Evolutionary conservation across 2,888 invertebrate species (phyloP), one percentile per base, ranked within the genome.

Genomic region (Leucozona laternaria): DNA sequence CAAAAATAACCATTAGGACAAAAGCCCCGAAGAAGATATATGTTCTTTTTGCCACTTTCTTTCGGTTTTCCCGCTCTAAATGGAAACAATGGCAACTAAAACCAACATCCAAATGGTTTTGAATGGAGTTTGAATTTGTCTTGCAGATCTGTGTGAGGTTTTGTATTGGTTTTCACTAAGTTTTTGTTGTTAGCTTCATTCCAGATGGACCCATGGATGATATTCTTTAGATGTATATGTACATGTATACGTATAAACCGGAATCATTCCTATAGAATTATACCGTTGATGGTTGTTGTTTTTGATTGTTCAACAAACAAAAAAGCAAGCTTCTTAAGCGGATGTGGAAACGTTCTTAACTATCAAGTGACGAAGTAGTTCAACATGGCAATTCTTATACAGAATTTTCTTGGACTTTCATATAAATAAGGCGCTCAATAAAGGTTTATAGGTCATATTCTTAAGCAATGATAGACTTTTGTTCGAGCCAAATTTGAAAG

Each of bases 1-100:
- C 82, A 77, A 66, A 70, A 73, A 60, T 58, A 62, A 53, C 77
- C 77, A 71, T 72, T 66, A 78, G 53, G 68, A 72, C 53, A 37
- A 48, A 43, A 66, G 34, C 31, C 31, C 31, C 22, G 25, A 58
- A 25, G 34, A 25, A 45, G 43, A 60, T 43, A 28, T 53, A 15
- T 79, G 22, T 58, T 28, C 28, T 11, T 43, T n/a, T 50, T 15
- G 45, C 48, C 22, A 60, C 53, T 66, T 71, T 70, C 34, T 50
- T 50, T 60, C 1, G 34, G 50, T 50, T 57, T 62, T 48, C 22
- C 22, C 64, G 28, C 50, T 31, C 37, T 40, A 17, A 37, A 76
- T 60, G 60, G 43, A 82, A 71, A 45, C 57, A 37, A 72, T 53
- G 25, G 48, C 1, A 66, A 66, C 66, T 48, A 48, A 66, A 66